These are phyloP conservation scores for Yponomeuta plumbellus DNA, from an alignment of 2,888 invertebrate genomes.

Conservation along the genomic window DNA sequence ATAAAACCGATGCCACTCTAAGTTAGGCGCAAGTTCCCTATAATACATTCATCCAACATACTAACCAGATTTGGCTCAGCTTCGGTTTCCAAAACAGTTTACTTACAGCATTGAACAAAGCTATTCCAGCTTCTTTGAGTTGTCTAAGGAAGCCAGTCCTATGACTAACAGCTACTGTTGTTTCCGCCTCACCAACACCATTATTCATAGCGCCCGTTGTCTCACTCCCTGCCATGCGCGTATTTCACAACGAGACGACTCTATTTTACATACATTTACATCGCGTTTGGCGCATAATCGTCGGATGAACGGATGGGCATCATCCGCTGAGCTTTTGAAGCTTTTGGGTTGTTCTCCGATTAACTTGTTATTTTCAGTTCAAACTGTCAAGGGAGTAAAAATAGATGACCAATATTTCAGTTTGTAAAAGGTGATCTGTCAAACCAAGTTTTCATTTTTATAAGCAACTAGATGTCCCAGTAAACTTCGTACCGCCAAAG, in stretches of 20 bases:
- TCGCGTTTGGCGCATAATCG: conserved; percentile 52
- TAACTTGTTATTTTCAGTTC: background rate
- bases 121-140: too few species aligned
- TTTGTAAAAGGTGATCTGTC: too few species aligned
- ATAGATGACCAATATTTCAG: background rate
- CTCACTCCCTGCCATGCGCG: conserved; percentile 24
- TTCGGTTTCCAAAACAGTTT: too few species aligned
- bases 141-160: background rate
- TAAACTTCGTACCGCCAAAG: too few species aligned
- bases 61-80: too few species aligned
- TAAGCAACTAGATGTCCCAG: too few species aligned
- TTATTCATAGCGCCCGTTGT: conserved; percentile 22
- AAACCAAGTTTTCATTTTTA: too few species aligned
- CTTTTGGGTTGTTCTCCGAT: conserved; percentile 24
- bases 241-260: conserved; percentile 47
- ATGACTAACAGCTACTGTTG: conserved; percentile 34
- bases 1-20: too few species aligned
- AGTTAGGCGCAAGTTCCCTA: too few species aligned
- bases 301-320: conserved; percentile 61
- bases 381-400: background rate
- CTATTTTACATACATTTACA: conserved; percentile 66
- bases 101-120: too few species aligned
- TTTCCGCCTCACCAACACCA: conserved; percentile 20
- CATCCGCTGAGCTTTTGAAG: conserved; percentile 63
- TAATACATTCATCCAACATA: too few species aligned